Evolutionary conservation across 35 echinoderm and acorn worm species (phyloP).

Genomic region (Holothuria glaberrima): DNA sequence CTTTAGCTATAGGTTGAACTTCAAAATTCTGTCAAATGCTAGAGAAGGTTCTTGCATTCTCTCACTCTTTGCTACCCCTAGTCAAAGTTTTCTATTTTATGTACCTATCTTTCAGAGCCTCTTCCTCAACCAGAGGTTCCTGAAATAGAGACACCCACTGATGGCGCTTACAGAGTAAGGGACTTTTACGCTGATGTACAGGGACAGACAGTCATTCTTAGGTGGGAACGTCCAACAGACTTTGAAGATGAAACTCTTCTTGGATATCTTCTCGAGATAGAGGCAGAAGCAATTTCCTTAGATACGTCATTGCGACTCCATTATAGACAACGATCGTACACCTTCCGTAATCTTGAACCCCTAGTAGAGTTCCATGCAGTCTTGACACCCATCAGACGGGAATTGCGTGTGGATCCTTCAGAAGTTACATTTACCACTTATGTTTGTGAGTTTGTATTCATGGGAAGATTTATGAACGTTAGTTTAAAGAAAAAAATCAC

Average conservation of each 20-base stretch:
- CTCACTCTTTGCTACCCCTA: no score
- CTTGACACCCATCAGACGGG: slow-evolving; percentile 35
- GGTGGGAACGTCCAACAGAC: neutral
- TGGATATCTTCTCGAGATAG: slow-evolving; percentile 32
- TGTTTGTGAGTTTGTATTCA: slow-evolving; percentile 16
- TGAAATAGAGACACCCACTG: neutral
- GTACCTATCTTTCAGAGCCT: neutral
- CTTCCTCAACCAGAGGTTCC: neutral
- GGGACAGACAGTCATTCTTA: slow-evolving; percentile 20
- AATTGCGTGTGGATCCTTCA: neutral
- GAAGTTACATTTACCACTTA: slow-evolving; percentile 39
- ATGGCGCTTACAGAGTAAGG: neutral
- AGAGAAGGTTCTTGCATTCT: no score
- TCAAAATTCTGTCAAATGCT: no score
- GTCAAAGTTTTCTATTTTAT: no score
- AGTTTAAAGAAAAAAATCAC: no score
- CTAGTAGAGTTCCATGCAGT: neutral
- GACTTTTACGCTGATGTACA: slow-evolving; percentile 16
- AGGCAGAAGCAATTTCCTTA: slow-evolving; percentile 35
- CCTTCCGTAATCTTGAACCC: slow-evolving; percentile 44
- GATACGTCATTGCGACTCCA: slow-evolving; percentile 23
- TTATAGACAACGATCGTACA: slow-evolving; percentile 35
- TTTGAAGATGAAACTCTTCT: slow-evolving; percentile 32
- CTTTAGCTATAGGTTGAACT: no score
- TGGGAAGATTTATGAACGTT: neutral